Base-by-base conservation (phyloP, 2,797 vertebrate genomes). In the Sebastes trivittatus region DNA sequence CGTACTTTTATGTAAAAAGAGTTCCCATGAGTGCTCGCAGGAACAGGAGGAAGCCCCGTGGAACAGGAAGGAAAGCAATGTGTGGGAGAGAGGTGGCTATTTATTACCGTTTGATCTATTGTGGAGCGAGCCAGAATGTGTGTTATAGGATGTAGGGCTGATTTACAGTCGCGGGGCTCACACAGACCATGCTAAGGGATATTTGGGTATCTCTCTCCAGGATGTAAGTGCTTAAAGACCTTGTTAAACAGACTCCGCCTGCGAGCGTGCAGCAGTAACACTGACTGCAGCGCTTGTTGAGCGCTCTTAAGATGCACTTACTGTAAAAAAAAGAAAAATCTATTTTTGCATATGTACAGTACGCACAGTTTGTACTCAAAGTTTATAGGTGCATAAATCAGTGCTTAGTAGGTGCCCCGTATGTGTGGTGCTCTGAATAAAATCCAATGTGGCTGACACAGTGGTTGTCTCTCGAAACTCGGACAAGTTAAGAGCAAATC, bases 41-140 rank as follows among this genome's bases (percentile, higher is more conserved):
- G 90, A 93, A 94, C 91, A 89, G 82, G 91, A 93, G 89, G 93
- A 93, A 94, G 89, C 80, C 79, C 88, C 82, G 49, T 93, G 87
- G 86, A 94, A 91, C 93, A 93, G 93, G 94, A 95, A 94, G 94
- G 93, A 95, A 94, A 93, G 90, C 93, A 91, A 92, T 92, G 94
- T 93, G 93, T 91, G 90, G 89, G 91, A 92, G 91, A 89, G 93
- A 92, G 89, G 88, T 89, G 93, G 92, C 93, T 95, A 94, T 93
- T 94, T 94, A 92, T 94, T 94, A 93, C 93, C 36, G 86, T 93
- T 94, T 95, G 93, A 95, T 95, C 93, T 94, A 95, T 95, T 95
- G 94, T 95, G 90, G 92, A 92, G 89, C 56, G 36, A 86, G 88
- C 78, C 69, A 92, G 87, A 94, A 93, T 92, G 91, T 93, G 87